Evolutionary conservation across 2,113 vertebrate species (phyloP).

Genomic region (Crypturellus undulatus): DNA sequence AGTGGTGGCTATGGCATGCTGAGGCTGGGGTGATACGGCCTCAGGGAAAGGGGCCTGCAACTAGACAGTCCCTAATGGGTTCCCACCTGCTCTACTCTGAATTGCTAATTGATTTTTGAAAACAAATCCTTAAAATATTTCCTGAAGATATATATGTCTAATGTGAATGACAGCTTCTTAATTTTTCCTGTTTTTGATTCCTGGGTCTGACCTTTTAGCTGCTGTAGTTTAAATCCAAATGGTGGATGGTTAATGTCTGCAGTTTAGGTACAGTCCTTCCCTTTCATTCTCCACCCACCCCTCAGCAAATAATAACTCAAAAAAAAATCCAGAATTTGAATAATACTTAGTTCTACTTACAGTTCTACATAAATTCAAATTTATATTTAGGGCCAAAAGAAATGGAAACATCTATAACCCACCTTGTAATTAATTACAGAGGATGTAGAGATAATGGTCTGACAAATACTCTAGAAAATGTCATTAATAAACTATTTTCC

Average conservation of each 20-base stretch:
- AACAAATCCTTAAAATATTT: background rate
- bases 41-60: background rate
- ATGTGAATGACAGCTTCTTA: background rate
- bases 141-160: background rate
- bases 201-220: background rate
- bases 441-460: background rate
- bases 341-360: background rate
- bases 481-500: slow-evolving; percentile 3
- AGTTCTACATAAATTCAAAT: background rate
- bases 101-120: background rate
- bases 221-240: background rate
- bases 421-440: background rate
- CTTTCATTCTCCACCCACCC: background rate
- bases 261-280: background rate
- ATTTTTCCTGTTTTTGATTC: background rate
- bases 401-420: background rate
- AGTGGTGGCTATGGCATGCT: background rate
- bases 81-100: background rate
- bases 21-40: fast-evolving
- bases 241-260: background rate
- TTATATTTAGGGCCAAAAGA: background rate
- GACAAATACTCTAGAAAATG: background rate
- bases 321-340: background rate
- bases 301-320: background rate
- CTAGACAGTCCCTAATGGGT: background rate